A percentile compares a stretch with the other conserved stretches of the same genome.
phyloP scores from a whole-genome alignment of 2,797 vertebrate genomes.

The Natrix natrix region DNA sequence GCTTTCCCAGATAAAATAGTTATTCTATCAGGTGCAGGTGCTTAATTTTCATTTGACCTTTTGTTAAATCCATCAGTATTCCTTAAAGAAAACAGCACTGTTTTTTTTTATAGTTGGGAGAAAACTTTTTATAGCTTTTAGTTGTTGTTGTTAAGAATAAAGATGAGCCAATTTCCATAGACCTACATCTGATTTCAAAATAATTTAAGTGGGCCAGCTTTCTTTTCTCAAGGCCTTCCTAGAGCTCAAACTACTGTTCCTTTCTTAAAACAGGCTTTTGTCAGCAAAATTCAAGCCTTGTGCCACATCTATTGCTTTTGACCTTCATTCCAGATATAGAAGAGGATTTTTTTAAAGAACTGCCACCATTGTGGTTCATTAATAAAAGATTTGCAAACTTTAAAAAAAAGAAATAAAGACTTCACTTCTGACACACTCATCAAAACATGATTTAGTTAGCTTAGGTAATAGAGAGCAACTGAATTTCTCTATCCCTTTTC shows the following conservation, averaged over 20 bases:
- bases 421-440: neutral
- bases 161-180: neutral
- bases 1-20: neutral
- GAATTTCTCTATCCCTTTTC: neutral
- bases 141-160: neutral
- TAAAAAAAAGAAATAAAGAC: neutral
- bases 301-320: neutral
- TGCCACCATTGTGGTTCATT: neutral
- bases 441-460: neutral
- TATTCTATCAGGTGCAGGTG: neutral
- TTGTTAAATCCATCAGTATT: slow-evolving; percentile 42
- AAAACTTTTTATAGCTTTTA: neutral
- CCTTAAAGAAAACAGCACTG: slow-evolving; percentile 47
- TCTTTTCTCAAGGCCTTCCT: neutral
- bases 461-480: neutral
- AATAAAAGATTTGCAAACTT: neutral
- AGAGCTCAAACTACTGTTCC: neutral
- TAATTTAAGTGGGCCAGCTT: neutral
- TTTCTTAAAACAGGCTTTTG: neutral
- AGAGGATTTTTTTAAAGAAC: neutral
- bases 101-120: slow-evolving; percentile 42
- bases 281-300: neutral
- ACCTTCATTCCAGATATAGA: neutral
- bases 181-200: neutral
- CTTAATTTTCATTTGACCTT: slow-evolving; percentile 39